These are phyloP conservation scores for Diabrotica virgifera DNA, from an alignment of 1,140 invertebrate genomes.

Conservation along the genomic window DNA sequence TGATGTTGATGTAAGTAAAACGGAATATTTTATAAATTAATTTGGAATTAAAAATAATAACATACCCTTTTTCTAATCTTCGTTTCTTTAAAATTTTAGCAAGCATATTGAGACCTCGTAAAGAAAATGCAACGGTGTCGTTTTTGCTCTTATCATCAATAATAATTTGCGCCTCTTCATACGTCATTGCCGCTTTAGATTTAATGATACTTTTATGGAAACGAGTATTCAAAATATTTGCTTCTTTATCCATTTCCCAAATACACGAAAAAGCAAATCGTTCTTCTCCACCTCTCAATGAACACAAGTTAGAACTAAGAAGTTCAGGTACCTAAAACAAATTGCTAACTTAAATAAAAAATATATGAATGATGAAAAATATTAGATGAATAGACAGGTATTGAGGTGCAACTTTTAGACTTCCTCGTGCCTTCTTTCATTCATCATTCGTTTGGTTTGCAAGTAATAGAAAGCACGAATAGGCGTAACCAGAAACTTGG, in stretches of 20 bases:
- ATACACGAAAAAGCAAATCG: constrained; percentile 91
- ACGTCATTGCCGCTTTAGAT: constrained; percentile 86
- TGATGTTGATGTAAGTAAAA: no score
- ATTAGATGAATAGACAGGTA: no score
- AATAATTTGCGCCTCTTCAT: constrained; percentile 89
- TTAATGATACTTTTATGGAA: constrained; percentile 93
- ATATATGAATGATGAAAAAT: no score
- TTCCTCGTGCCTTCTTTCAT: no score
- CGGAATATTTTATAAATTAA: no score
- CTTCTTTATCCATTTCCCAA: constrained; percentile 85
- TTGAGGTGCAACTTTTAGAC: no score
- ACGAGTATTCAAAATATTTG: constrained; percentile 77
- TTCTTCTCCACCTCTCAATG: constrained; percentile 79
- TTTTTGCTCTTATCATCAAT: constrained; percentile 80
- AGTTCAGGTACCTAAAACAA: constrained; percentile 60
- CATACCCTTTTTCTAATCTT: constrained; percentile 83
- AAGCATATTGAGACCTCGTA: constrained; percentile 78
- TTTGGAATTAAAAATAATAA: neutral
- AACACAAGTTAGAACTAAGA: constrained; percentile 91
- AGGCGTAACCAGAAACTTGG: no score
- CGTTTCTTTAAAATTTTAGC: constrained; percentile 87
- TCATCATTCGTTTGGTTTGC: no score
- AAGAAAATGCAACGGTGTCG: constrained; percentile 71
- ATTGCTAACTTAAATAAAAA: no score
- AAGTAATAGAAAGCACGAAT: no score